Evolutionary conservation across 2,113 vertebrate genomes (phyloP).

Genomic region (Struthio camelus): DNA sequence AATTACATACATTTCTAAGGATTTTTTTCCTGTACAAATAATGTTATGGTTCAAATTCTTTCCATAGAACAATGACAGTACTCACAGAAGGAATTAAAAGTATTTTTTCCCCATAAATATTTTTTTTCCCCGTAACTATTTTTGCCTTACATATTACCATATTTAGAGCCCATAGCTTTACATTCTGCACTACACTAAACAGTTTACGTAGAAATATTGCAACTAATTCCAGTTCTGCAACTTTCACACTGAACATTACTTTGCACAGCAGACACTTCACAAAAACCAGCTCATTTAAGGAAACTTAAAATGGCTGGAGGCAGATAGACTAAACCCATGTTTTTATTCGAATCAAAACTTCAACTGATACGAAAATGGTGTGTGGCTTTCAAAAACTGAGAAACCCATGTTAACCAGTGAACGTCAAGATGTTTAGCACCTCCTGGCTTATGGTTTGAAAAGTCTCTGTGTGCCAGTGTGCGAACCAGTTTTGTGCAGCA

Average conservation of each 20-base stretch:
- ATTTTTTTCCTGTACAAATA: background rate
- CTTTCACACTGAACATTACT: background rate
- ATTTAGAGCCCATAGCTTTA: background rate
- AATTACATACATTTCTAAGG: background rate
- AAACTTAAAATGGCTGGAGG: background rate
- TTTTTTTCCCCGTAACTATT: background rate
- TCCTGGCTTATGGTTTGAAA: background rate
- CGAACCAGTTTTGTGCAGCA: background rate
- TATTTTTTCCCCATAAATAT: background rate
- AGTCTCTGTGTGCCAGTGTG: accelerated
- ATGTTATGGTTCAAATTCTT: background rate
- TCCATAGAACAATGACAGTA: background rate
- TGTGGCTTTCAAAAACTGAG: background rate
- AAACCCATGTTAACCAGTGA: background rate
- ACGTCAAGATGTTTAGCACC: background rate
- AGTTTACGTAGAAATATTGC: background rate
- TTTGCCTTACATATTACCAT: background rate
- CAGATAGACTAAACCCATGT: accelerated
- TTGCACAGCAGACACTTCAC: background rate
- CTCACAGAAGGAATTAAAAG: background rate
- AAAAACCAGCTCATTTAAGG: background rate
- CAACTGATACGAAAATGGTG: background rate
- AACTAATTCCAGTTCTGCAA: background rate
- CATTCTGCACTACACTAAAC: background rate
- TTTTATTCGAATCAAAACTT: background rate